phyloP scores from a whole-genome alignment of 2,888 invertebrate species.

The Eupithecia pulchellata region DNA sequence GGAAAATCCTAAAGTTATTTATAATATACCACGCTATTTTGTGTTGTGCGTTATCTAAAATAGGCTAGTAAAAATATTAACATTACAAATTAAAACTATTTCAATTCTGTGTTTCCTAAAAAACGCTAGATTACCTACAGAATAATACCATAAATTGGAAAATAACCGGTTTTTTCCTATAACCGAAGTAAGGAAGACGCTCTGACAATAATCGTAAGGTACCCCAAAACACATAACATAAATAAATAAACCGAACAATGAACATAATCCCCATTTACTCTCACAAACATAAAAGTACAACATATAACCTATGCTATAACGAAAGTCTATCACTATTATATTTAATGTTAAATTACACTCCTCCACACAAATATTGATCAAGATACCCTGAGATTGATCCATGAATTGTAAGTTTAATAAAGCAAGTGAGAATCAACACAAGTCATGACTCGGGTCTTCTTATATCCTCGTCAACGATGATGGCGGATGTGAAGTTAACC shows the following conservation, averaged over 20 bases:
- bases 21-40: neutral
- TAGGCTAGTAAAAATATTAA: neutral
- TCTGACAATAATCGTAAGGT: neutral
- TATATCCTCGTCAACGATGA: neutral
- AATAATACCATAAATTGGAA: neutral
- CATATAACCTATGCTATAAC: neutral
- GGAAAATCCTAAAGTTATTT: conserved; percentile 7
- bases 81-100: neutral
- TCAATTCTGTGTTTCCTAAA: neutral
- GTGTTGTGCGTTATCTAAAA: neutral
- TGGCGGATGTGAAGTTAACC: conserved; percentile 1
- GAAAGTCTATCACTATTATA: neutral
- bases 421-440: neutral
- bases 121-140: neutral
- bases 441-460: neutral
- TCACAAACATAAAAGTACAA: neutral
- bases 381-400: neutral
- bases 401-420: neutral
- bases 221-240: neutral
- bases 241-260: neutral
- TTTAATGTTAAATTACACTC: neutral
- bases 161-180: neutral
- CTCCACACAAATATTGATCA: neutral
- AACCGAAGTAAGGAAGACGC: neutral
- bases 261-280: neutral